Percentiles rank a stretch among this genome's conserved stretches.
These are phyloP conservation scores for Nomada goodeniana DNA, from an alignment of 2,888 invertebrate genomes.

Conservation along the genomic window DNA sequence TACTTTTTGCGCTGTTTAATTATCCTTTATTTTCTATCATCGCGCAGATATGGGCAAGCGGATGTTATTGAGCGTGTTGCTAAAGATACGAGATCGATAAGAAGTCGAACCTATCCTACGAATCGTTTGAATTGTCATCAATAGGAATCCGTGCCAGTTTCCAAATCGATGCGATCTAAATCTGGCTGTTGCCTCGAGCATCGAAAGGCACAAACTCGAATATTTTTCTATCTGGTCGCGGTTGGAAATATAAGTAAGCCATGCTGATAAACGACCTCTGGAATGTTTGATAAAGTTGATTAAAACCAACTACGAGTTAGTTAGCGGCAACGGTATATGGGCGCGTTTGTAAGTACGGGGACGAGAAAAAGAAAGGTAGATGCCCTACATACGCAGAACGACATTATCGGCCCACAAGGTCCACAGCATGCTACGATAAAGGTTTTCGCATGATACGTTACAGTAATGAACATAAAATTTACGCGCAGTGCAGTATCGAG, in stretches of 20 bases:
- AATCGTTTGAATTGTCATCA: background rate
- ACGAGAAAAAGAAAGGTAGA: conserved; percentile 53
- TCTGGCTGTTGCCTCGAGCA: conserved; percentile 31
- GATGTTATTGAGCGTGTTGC: background rate
- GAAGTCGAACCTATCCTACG: background rate
- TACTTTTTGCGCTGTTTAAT: too few relatives aligned
- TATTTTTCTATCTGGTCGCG: conserved; percentile 61
- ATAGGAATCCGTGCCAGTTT: background rate
- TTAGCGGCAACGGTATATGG: conserved; percentile 65
- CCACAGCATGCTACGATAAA: conserved; percentile 52
- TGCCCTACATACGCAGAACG: conserved; percentile 58
- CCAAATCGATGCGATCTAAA: conserved; percentile 39
- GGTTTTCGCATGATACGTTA: conserved; percentile 46
- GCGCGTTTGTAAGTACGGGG: conserved; percentile 40
- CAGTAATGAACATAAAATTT: conserved; percentile 42
- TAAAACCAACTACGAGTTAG: conserved; percentile 71
- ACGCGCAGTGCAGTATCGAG: conserved; percentile 30
- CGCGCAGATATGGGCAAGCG: background rate
- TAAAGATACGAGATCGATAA: background rate
- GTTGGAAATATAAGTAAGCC: conserved; percentile 74
- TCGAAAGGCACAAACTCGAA: conserved; percentile 61
- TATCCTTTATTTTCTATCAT: background rate
- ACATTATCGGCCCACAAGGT: conserved; percentile 60
- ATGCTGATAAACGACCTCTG: conserved; percentile 80
- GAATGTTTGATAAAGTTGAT: conserved; percentile 81